Percentiles rank a stretch among this genome's conserved stretches.
These are phyloP conservation scores for Eupithecia exiguata DNA, from an alignment of 2,888 invertebrate genomes.

Conservation along the genomic window DNA sequence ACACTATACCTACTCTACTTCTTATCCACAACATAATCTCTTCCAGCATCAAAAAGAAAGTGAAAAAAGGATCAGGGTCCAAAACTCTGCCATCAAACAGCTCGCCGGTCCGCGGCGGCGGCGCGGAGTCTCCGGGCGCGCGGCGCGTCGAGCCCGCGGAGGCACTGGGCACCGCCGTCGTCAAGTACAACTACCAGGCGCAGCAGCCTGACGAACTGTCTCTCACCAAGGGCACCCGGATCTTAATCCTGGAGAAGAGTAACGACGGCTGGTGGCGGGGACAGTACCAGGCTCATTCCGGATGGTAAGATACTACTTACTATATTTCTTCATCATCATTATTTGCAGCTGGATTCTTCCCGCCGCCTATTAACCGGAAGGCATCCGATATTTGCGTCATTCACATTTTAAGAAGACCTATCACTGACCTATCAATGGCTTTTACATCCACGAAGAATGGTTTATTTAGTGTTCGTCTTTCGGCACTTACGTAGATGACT, in stretches of 20 bases:
- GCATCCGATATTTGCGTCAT: not conserved
- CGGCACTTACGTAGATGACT: too few species aligned
- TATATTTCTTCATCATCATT: not conserved
- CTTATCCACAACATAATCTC: not conserved
- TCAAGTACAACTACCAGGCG: conserved; percentile 96
- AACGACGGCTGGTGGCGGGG: conserved; percentile 99
- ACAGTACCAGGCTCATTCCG: conserved; percentile 85
- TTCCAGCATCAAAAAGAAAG: conserved; percentile 92
- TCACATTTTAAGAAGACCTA: not conserved
- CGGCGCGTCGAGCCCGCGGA: conserved; percentile 89
- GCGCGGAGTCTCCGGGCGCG: conserved; percentile 88
- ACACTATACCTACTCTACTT: not conserved
- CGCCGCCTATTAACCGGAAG: not conserved
- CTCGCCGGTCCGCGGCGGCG: conserved; percentile 89
- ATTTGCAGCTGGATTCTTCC: not conserved
- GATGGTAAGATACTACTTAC: conserved; percentile 72
- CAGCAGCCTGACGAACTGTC: conserved; percentile 98
- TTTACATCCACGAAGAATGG: too few species aligned
- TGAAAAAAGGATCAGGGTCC: conserved; percentile 91
- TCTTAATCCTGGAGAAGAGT: conserved; percentile 98
- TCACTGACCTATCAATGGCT: too few species aligned
- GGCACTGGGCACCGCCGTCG: conserved; percentile 94
- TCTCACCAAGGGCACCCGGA: conserved; percentile 96
- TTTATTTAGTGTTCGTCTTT: too few species aligned
- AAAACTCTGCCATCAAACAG: conserved; percentile 94